Conservation (phyloP, 1,140 invertebrate genomes). For the Neuroterus valhalla region DNA sequence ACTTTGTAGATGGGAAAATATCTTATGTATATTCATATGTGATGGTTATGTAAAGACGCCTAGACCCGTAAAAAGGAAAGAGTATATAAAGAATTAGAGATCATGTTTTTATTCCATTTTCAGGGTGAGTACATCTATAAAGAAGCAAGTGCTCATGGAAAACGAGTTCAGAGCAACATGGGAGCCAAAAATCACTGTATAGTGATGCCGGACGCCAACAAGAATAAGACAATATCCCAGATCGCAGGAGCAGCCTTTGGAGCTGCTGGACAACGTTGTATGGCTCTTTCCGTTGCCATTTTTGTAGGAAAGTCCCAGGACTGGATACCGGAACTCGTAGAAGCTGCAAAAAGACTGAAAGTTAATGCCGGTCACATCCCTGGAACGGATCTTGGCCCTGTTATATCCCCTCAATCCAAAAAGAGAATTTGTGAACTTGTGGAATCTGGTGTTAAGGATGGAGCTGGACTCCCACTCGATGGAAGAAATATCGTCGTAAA, state of each 20-base stretch:
- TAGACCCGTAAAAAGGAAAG: no score
- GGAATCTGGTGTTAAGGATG: conserved; percentile 89
- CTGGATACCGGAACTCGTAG: conserved; percentile 96
- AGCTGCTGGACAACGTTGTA: conserved; percentile 95
- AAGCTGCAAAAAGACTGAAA: conserved; percentile 90
- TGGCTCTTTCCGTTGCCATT: conserved; percentile 98
- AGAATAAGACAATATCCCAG: conserved; percentile 95
- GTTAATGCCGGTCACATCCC: conserved; percentile 95
- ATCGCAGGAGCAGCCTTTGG: conserved; percentile 97
- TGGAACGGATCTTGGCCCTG: conserved; percentile 96
- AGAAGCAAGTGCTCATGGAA: conserved; percentile 87
- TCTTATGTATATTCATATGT: no score
- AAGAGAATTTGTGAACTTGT: conserved; percentile 90
- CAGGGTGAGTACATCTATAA: conserved; percentile 97
- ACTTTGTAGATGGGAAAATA: no score
- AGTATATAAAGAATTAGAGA: no score
- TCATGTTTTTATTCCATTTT: conserved; percentile 50
- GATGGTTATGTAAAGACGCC: no score
- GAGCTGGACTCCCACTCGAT: conserved; percentile 92
- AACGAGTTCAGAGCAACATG: conserved; percentile 98
- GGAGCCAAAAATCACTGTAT: conserved; percentile 99
- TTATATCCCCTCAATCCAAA: conserved; percentile 95
- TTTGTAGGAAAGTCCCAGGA: conserved; percentile 93
- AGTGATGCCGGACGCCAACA: conserved; percentile 97
- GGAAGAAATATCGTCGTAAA: conserved; percentile 89